phyloP scores from a whole-genome alignment of 2,113 vertebrate species.

The Acanthochromis polyacanthus region DNA sequence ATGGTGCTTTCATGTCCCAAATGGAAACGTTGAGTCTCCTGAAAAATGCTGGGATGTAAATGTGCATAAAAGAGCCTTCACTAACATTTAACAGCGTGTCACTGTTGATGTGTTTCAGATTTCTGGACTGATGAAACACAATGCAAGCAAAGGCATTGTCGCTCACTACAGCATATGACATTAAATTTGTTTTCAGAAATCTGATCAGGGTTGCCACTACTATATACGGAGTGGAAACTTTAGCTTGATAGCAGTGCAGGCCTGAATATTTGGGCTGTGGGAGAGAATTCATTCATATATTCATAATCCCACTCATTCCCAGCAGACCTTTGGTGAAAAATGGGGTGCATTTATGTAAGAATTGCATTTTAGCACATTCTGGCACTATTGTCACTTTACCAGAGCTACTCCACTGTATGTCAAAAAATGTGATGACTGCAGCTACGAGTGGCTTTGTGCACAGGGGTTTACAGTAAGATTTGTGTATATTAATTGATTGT shows the following conservation, averaged over 20 bases:
- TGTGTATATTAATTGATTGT: no score
- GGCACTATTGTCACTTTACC: background rate
- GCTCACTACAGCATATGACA: background rate
- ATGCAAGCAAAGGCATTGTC: constrained; percentile 2
- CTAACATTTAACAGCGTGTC: constrained; percentile 9
- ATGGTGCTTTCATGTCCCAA: constrained; percentile 44
- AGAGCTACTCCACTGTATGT: no score
- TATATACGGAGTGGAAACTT: background rate
- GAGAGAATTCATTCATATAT: constrained; percentile 31
- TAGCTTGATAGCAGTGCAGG: background rate
- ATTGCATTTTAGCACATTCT: background rate
- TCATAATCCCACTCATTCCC: constrained; percentile 24
- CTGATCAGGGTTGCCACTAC: background rate
- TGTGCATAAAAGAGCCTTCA: constrained; percentile 30
- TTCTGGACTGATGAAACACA: background rate
- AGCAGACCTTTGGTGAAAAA: constrained; percentile 9
- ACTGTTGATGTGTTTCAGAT: constrained; percentile 13
- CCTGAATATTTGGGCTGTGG: constrained; percentile 21
- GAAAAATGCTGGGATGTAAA: constrained; percentile 38
- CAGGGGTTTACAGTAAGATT: no score
- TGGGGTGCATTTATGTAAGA: background rate
- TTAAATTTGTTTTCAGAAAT: constrained; percentile 14
- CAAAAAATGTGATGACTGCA: no score
- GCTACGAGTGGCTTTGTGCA: no score
- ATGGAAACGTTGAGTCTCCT: constrained; percentile 49